phyloP scores from a whole-genome alignment of 2,797 vertebrate genomes.

The Gymnoscopelus microlampas region DNA sequence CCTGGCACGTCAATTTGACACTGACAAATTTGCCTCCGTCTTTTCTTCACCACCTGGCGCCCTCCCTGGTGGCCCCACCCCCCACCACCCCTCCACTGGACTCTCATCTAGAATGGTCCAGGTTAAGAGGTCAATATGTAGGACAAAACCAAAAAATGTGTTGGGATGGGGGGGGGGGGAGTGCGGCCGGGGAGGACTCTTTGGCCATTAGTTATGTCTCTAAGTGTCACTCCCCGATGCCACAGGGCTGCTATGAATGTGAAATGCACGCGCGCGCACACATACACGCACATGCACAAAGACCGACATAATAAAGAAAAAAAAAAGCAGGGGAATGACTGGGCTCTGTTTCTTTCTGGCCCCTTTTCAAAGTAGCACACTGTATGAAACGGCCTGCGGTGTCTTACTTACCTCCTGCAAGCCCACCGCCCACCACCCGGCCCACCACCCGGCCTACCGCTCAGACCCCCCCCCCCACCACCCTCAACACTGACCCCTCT shows the following conservation, averaged over 20 bases:
- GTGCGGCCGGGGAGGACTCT: too few relatives aligned
- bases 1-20: slow-evolving; percentile 39
- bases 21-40: slow-evolving; percentile 45
- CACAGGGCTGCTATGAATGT: background rate
- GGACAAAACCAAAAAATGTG: slow-evolving; percentile 43
- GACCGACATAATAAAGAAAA: background rate
- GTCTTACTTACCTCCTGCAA: background rate
- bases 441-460: too few relatives aligned
- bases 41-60: slow-evolving; percentile 17
- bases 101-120: slow-evolving; percentile 24
- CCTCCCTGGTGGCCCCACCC: slow-evolving; percentile 25
- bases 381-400: slow-evolving; percentile 11
- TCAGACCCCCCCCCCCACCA: background rate
- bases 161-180: background rate
- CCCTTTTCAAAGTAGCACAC: slow-evolving; percentile 26
- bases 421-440: too few relatives aligned
- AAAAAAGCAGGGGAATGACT: background rate
- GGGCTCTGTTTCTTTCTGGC: background rate
- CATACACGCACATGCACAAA: background rate
- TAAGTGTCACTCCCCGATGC: slow-evolving; percentile 38
- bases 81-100: slow-evolving; percentile 8
- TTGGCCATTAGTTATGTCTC: slow-evolving; percentile 49
- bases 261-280: background rate
- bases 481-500: background rate
- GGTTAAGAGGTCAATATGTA: slow-evolving; percentile 52